Evolutionary conservation across 2,113 vertebrate genomes (phyloP).

Genomic region (Strix aluco): DNA sequence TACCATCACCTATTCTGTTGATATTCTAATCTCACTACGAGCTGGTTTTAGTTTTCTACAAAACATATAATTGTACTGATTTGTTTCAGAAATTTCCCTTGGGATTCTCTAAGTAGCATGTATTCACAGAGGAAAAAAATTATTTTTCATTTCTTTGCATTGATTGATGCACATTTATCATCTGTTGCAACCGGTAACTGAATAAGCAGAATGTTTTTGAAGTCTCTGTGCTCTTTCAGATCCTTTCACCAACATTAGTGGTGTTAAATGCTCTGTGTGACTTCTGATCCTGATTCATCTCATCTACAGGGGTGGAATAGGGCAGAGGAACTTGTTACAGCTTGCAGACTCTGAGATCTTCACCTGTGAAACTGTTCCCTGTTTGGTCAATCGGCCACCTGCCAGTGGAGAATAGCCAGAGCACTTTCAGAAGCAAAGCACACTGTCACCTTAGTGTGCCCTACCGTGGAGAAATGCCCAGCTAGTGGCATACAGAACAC

Average conservation of each 20-base stretch:
- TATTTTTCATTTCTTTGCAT: neutral
- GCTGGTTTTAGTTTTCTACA: neutral
- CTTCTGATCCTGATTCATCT: neutral
- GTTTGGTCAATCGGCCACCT: neutral
- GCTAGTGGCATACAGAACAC: neutral
- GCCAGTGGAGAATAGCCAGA: neutral
- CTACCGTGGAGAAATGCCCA: neutral
- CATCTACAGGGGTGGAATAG: neutral
- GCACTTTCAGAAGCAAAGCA: neutral
- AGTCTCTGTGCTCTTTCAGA: neutral
- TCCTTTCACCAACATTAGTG: neutral
- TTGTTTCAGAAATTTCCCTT: neutral
- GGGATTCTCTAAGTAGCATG: neutral
- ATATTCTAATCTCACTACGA: neutral
- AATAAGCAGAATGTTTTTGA: neutral
- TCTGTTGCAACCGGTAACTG: neutral
- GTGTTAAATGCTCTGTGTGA: neutral
- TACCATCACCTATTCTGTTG: neutral
- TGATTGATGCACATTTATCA: neutral
- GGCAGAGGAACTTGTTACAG: neutral
- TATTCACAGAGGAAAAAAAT: neutral
- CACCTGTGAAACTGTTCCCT: neutral
- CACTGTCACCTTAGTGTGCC: accelerated
- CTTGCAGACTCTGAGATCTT: neutral
- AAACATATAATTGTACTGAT: neutral